Evolutionary conservation across 1,140 invertebrate species (phyloP).

Genomic region (Meloidogyne exigua): DNA sequence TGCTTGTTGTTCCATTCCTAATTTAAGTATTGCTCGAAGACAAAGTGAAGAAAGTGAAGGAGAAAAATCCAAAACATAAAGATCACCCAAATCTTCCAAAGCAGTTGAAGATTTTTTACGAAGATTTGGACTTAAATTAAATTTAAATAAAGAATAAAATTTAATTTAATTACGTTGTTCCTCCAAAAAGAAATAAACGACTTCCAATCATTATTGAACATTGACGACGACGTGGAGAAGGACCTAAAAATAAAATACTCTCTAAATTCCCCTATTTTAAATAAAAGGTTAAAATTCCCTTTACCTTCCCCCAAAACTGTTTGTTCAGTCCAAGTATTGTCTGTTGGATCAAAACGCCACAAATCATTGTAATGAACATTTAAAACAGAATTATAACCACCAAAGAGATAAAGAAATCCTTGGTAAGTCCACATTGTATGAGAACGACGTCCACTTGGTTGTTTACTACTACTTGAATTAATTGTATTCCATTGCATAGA

Average conservation of each 20-base stretch:
- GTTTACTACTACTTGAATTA: conserved; percentile 67
- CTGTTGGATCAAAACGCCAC: conserved; percentile 70
- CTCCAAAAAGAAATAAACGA: conserved; percentile 79
- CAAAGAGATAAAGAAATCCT: conserved; percentile 79
- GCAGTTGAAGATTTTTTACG: conserved; percentile 21
- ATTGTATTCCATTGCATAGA: conserved; percentile 73
- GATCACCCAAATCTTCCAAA: conserved; percentile 42
- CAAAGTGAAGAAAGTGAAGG: conserved; percentile 32
- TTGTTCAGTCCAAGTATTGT: conserved; percentile 46
- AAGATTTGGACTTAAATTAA: conserved; percentile 30
- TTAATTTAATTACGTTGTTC: conserved; percentile 70
- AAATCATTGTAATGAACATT: conserved; percentile 80
- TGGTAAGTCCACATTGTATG: conserved; percentile 81
- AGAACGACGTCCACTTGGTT: conserved; percentile 75
- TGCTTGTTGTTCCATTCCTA: neutral
- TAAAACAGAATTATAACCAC: conserved; percentile 77
- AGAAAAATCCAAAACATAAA: conserved; percentile 42
- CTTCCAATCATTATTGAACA: conserved; percentile 75
- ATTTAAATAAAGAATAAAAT: neutral
- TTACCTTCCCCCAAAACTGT: conserved; percentile 33
- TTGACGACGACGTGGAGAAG: conserved; percentile 75
- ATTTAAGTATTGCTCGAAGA: conserved; percentile 28
- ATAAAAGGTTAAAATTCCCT: neutral
- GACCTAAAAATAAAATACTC: conserved; percentile 53
- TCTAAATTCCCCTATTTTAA: no score